Base-by-base conservation (phyloP, 2,113 vertebrate genomes). In the Caranx ignobilis region DNA sequence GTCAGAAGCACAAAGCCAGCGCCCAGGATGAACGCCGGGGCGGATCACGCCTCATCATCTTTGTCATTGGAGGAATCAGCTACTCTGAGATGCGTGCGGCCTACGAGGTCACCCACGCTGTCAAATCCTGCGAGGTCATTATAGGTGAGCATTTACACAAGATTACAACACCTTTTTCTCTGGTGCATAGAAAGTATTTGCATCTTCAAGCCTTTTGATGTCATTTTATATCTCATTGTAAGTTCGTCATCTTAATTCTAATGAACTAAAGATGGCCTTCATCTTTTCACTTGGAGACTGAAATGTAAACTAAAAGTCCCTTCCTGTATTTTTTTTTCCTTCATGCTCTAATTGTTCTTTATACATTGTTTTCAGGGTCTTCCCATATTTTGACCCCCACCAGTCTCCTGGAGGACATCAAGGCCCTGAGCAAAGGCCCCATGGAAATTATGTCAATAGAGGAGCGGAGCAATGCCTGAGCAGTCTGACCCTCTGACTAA, bases 81-180 rank as follows among this genome's bases (percentile, higher is more conserved):
- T 94, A 93, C 82, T 99, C 98, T 0, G 98, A 99, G 94, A 98
- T 97, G 95, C 97, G 98, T 62, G 94, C 93, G 39, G 97, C 98
- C 57, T 99, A 99, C 11, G 96, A 99, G 86, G 96, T 99, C 77
- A 97, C 96, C 6, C 94, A 96, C 84, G 91, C 95, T 9, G 90
- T 94, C 77, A 98, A 96, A 79, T 95, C 96, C 88, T 98, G 97
- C 48, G 96, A 99, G 68, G 97, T 99, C 89, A 87, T 99, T 87
- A 95, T 99, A 88, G 98, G 97, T 99, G 87, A 96, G 97, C 11
- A 0, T 37, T 45, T 11, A 39, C 19, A 9, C 56, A 37, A 8
- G 37, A 31, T 59, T 6, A 47, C 0, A 1, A 37, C 16, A 26
- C 52, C 31, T 26, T 7, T 50, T 71, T 48, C 35, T 43, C 15